A percentile compares a stretch with the other conserved stretches of the same genome.
These are phyloP conservation scores for Achroia grisella DNA, from an alignment of 1,140 invertebrate species.

Conservation along the genomic window DNA sequence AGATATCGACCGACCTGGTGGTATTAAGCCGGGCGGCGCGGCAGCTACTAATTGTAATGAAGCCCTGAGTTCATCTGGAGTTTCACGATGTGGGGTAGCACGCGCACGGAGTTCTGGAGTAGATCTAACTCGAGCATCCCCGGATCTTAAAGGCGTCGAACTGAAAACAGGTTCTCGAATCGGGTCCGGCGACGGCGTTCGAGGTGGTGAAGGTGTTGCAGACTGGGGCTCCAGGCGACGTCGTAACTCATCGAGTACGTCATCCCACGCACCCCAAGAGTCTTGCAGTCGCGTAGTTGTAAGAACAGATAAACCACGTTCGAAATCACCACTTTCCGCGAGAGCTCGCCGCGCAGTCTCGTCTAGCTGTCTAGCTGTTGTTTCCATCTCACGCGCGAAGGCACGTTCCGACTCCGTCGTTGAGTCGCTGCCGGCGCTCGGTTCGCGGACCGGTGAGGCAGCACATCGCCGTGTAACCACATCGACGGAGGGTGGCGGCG, in stretches of 20 bases:
- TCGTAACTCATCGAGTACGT: constrained; percentile 65
- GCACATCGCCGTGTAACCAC: constrained; percentile 21
- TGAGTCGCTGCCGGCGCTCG: constrained; percentile 62
- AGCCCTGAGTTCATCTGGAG: constrained; percentile 66
- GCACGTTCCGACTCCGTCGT: constrained; percentile 67
- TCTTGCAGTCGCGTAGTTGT: constrained; percentile 58
- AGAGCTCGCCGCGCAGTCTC: constrained; percentile 54
- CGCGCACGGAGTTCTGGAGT: constrained; percentile 78
- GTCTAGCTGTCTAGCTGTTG: constrained; percentile 56
- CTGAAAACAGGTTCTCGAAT: constrained; percentile 42
- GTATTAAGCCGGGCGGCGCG: constrained; percentile 46
- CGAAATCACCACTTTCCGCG: constrained; percentile 61
- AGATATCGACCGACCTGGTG: constrained; percentile 67
- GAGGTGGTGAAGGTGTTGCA: constrained; percentile 44
- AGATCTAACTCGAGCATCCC: constrained; percentile 73
- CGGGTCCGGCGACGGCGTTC: constrained; percentile 52
- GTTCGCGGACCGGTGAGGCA: constrained; percentile 38
- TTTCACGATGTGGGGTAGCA: constrained; percentile 49
- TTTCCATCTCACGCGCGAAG: constrained; percentile 65
- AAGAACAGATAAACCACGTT: constrained; percentile 72
- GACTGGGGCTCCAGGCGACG: constrained; percentile 46
- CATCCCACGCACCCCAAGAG: constrained; percentile 64
- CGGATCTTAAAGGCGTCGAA: constrained; percentile 55
- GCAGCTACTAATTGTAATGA: constrained; percentile 74
- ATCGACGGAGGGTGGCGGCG: constrained; percentile 34